Percentiles rank a stretch among this genome's conserved stretches.
phyloP scores from a whole-genome alignment of 2,888 invertebrate genomes.

The Monopis laevigella region DNA sequence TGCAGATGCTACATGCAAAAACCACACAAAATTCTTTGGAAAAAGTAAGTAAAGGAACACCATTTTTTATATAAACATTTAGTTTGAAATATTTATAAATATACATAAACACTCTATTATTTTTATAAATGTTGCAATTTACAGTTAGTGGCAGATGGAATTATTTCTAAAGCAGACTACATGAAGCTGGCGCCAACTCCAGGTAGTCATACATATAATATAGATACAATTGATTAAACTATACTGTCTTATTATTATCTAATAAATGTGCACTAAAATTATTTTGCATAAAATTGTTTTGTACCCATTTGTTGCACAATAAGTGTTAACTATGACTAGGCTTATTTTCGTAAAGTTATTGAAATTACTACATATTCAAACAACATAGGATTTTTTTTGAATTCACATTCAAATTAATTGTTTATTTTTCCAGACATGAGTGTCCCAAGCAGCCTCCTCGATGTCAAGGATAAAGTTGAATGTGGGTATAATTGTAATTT shows the following conservation, averaged over 20 bases:
- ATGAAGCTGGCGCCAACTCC: conserved; percentile 53
- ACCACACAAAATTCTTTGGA: conserved; percentile 49
- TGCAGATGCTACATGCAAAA: conserved; percentile 5
- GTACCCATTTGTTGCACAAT: too few species aligned
- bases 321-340: too few species aligned
- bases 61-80: neutral
- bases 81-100: neutral
- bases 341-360: too few species aligned
- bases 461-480: conserved; percentile 15
- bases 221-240: neutral
- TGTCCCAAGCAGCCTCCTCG: neutral
- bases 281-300: neutral
- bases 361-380: too few species aligned
- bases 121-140: conserved; percentile 28
- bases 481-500: conserved; percentile 14
- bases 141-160: conserved; percentile 59
- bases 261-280: neutral
- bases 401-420: too few species aligned
- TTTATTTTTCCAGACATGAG: conserved; percentile 11
- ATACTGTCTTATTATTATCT: neutral
- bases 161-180: conserved; percentile 54
- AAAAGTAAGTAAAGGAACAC: conserved; percentile 37
- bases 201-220: conserved; percentile 31
- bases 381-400: too few species aligned
- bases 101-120: too few species aligned